Conservation (phyloP, 2,113 vertebrate genomes). For the Lichenostomus cassidix region DNA sequence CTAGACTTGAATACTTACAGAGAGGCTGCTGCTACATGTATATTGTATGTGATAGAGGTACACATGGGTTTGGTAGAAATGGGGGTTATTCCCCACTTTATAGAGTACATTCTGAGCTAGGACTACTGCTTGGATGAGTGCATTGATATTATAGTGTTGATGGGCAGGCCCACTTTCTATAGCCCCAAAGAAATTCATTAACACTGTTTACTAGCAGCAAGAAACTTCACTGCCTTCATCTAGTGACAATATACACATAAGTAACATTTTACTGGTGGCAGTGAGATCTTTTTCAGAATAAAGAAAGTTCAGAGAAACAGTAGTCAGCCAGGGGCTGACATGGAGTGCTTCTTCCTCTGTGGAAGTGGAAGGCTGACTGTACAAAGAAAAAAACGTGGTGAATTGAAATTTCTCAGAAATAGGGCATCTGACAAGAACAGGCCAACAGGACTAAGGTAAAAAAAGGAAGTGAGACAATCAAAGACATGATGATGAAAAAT, state of each 20-base stretch:
- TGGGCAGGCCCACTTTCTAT: neutral
- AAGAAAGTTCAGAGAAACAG: neutral
- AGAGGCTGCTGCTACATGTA: neutral
- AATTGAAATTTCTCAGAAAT: neutral
- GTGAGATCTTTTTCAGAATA: neutral
- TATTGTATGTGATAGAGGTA: neutral
- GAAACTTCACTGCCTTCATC: neutral
- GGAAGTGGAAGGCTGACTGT: neutral
- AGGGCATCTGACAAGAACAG: neutral
- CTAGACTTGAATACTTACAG: neutral
- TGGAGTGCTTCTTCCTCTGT: neutral
- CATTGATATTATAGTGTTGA: neutral
- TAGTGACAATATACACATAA: rapidly evolving
- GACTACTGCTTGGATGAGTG: neutral
- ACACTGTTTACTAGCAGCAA: neutral
- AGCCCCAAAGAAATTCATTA: neutral
- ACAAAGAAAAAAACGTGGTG: neutral
- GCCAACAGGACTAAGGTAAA: neutral
- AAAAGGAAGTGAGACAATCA: neutral
- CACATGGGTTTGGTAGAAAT: neutral
- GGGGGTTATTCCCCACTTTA: neutral
- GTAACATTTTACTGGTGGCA: neutral
- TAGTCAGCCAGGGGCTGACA: neutral
- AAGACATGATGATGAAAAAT: neutral
- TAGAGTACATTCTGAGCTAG: neutral